Evolutionary conservation across 2,888 invertebrate species (phyloP).

Genomic region (Abrostola tripartita): DNA sequence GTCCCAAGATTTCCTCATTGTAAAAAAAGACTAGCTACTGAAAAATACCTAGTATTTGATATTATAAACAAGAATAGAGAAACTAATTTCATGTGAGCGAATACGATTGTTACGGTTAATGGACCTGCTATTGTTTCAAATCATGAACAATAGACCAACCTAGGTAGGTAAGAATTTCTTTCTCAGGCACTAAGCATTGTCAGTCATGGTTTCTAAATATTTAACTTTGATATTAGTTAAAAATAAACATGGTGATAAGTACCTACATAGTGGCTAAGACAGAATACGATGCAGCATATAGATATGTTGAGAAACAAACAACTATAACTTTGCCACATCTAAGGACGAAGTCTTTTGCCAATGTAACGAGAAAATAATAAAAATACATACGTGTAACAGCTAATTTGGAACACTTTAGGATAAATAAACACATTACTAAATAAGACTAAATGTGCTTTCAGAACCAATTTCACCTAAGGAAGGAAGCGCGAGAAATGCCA

Average conservation of each 20-base stretch:
- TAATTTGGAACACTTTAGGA: slow-evolving; percentile 5
- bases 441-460: slow-evolving; percentile 8
- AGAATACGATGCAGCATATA: neutral
- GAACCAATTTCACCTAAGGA: slow-evolving; percentile 1
- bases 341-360: too few relatives aligned
- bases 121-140: slow-evolving; percentile 44
- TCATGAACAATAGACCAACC: slow-evolving; percentile 46
- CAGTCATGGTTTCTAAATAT: slow-evolving; percentile 30
- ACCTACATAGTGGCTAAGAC: neutral
- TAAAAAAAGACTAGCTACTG: neutral
- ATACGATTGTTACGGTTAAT: slow-evolving; percentile 38
- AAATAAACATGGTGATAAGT: neutral
- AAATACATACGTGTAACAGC: neutral
- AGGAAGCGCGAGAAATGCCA: slow-evolving; percentile 32
- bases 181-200: slow-evolving; percentile 43
- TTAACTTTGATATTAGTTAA: neutral
- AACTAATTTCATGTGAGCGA: slow-evolving; percentile 38
- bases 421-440: slow-evolving; percentile 21
- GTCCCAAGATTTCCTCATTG: too few relatives aligned
- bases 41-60: slow-evolving; percentile 3
- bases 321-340: neutral
- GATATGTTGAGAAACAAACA: neutral
- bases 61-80: slow-evolving; percentile 37
- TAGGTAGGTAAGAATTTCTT: slow-evolving; percentile 34
- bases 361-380: neutral